Evolutionary conservation across 2,797 vertebrate species (phyloP), one percentile per base, ranked within the genome.

Genomic region (Sebastes paucispinis): DNA sequence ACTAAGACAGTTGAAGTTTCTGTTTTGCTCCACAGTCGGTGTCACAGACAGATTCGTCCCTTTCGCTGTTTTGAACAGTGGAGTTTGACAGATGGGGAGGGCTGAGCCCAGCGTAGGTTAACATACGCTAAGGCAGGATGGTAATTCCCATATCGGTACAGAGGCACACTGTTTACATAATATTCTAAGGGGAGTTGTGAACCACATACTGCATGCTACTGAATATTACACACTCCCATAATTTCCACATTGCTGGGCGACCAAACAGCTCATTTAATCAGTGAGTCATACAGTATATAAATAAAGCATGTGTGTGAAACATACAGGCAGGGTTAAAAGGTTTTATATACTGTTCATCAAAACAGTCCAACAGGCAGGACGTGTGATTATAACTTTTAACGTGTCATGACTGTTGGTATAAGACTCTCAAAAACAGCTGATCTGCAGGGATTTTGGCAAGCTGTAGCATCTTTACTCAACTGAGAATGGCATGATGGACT

Each of bases 131-230:
- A 86, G 81, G 68, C 83, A 62, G 77, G 85, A 86, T 55, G 76
- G 43, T 79, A 86, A 92, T 89, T 87, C 88, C 86, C 77, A 77
- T 82, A 73, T 86, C 76, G 74, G 65, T 58, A 50, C 79, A 80
- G 66, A 83, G 31, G 62, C 76, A 80, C 39, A 11, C 73, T 87
- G 88, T 88, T 89, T 87, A 89, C 80, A 87, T 84, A 88, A 91
- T 68, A 85, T 75, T 82, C 79, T 43, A 16, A n/a, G 22, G 66
- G 87, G 84, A 86, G 69, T 69, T 83, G 62, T 67, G 50, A 78
- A 76, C 69, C 36, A 52, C 80, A 73, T 63, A 73, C 55, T 75
- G 75, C 69, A 79, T 63, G 75, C 64, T 55, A 29, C 52, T 73
- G 50, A 83, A 83, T 79, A 86, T 70, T 75, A 77, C 62, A 77